phyloP scores from a whole-genome alignment of 1,140 invertebrate genomes.

The Ceratina australensis region DNA sequence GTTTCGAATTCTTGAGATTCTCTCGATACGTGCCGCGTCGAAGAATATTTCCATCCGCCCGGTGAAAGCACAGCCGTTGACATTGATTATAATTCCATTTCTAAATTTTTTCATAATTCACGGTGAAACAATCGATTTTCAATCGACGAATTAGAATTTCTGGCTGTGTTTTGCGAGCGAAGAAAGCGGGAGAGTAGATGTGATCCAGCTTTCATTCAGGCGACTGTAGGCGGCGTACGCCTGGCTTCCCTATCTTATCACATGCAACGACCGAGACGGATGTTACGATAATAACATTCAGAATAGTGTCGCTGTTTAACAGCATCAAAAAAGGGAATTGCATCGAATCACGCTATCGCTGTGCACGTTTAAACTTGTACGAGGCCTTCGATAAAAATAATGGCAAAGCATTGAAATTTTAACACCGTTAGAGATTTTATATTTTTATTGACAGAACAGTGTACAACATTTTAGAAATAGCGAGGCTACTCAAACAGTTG shows the following conservation, averaged over 20 bases:
- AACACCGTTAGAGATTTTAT: too few relatives aligned
- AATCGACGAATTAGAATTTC: conserved; percentile 14
- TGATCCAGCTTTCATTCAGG: conserved; percentile 50
- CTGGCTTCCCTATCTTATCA: conserved; percentile 67
- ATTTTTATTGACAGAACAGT: too few relatives aligned
- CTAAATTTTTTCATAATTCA: too few relatives aligned
- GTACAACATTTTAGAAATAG: too few relatives aligned
- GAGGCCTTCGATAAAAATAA: too few relatives aligned
- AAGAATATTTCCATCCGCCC: neutral
- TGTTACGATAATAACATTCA: conserved; percentile 67
- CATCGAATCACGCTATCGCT: neutral
- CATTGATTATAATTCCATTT: neutral
- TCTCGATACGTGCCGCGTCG: neutral
- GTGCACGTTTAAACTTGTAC: conserved; percentile 37
- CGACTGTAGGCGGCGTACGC: conserved; percentile 56
- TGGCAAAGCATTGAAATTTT: too few relatives aligned
- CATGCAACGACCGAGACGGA: conserved; percentile 66
- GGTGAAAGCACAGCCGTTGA: too few relatives aligned
- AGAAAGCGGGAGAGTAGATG: conserved; percentile 29
- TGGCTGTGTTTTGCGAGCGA: conserved; percentile 15
- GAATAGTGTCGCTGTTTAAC: neutral
- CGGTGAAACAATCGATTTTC: neutral
- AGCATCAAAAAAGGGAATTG: conserved; percentile 13
- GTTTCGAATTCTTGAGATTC: neutral
- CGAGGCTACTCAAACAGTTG: too few relatives aligned